A percentile compares a stretch with the other conserved stretches of the same genome.
Evolutionary conservation across 2,888 invertebrate species (phyloP).

Genomic region (Brachyptera putata): DNA sequence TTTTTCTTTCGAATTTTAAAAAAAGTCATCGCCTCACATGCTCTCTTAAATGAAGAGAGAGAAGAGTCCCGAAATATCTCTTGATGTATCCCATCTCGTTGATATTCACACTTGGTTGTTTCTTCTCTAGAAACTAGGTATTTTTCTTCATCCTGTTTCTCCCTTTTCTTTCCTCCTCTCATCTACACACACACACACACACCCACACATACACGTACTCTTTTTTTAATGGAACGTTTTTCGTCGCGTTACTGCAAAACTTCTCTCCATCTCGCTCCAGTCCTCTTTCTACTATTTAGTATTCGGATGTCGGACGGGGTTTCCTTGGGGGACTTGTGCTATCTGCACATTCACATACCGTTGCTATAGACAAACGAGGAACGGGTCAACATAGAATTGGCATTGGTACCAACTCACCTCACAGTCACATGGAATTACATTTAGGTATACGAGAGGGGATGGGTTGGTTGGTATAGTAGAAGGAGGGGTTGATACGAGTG

Average conservation of each 20-base stretch:
- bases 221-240: no score
- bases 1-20: no score
- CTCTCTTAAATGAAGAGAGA: no score
- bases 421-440: constrained; percentile 11
- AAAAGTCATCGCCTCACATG: no score
- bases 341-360: constrained; percentile 18
- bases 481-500: constrained; percentile 24
- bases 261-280: background rate
- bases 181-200: no score
- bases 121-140: background rate
- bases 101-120: constrained; percentile 9
- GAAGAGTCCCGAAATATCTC: no score
- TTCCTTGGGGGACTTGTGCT: constrained; percentile 13
- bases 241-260: background rate
- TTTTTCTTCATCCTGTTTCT: no score
- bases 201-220: background rate
- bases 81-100: constrained; percentile 3
- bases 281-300: constrained; percentile 2
- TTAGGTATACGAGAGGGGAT: no score
- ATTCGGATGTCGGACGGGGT: constrained; percentile 3
- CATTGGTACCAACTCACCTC: constrained; percentile 15
- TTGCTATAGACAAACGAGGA: constrained; percentile 21
- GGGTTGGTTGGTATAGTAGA: no score
- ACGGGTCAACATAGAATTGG: constrained; percentile 27
- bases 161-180: background rate